Percentiles rank a stretch among this genome's conserved stretches.
These are phyloP conservation scores for Dolomedes plantarius DNA, from an alignment of 2,888 invertebrate genomes.

Conservation along the genomic window DNA sequence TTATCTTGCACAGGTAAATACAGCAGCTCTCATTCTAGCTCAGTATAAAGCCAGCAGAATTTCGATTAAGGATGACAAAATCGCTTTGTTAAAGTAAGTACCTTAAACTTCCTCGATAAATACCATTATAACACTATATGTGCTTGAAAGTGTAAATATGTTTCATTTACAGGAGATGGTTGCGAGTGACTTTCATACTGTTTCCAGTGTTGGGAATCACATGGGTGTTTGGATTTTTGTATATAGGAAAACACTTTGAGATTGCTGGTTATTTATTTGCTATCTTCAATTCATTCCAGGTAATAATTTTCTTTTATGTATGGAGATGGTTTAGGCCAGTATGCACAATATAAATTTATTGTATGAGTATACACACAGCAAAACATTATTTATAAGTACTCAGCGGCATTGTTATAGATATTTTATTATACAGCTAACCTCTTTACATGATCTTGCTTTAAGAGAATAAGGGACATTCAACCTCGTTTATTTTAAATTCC, in stretches of 20 bases:
- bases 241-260: conserved; percentile 54
- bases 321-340: too few species aligned
- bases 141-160: not conserved
- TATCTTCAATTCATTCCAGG: conserved; percentile 72
- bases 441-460: too few species aligned
- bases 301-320: too few species aligned
- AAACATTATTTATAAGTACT: too few species aligned
- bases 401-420: too few species aligned
- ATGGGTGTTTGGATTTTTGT: conserved; percentile 73
- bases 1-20: conserved; percentile 32
- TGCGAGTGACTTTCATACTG: conserved; percentile 61
- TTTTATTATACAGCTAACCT: too few species aligned
- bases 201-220: conserved; percentile 72
- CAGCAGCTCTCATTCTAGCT: conserved; percentile 50
- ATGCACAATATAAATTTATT: too few species aligned
- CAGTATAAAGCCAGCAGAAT: conserved; percentile 65
- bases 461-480: too few species aligned
- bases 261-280: conserved; percentile 72
- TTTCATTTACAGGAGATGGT: conserved; percentile 62
- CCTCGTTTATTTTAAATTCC: too few species aligned
- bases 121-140: not conserved
- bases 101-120: not conserved
- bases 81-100: conserved; percentile 51
- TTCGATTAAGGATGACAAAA: conserved; percentile 54
- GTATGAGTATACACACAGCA: too few species aligned